These are phyloP conservation scores for Chromis chromis DNA, from an alignment of 2,797 vertebrate genomes.

Conservation along the genomic window DNA sequence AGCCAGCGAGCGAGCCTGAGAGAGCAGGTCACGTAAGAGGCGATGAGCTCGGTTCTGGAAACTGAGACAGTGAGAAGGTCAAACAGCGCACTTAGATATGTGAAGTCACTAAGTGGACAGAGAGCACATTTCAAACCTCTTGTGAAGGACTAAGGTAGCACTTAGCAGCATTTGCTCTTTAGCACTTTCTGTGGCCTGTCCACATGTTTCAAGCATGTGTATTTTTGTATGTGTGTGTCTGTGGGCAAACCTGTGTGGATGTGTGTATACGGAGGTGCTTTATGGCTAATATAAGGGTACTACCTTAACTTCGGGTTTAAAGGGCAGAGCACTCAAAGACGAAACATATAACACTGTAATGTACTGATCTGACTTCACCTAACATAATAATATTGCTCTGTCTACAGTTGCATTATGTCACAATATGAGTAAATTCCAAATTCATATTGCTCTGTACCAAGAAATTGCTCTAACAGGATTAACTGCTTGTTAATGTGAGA, in stretches of 20 bases:
- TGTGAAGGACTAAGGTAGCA: slow-evolving; percentile 44
- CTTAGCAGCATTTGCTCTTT: slow-evolving; percentile 44
- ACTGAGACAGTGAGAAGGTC: slow-evolving; percentile 60
- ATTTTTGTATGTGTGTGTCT: slow-evolving; percentile 14
- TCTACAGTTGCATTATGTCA: neutral
- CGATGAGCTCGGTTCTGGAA: slow-evolving; percentile 46
- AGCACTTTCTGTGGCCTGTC: slow-evolving; percentile 32
- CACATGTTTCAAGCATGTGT: slow-evolving; percentile 18
- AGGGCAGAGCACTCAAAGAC: slow-evolving; percentile 9
- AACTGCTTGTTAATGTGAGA: no score
- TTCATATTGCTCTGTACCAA: neutral
- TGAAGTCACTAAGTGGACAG: slow-evolving; percentile 57
- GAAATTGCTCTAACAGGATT: neutral
- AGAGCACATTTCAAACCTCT: slow-evolving; percentile 48
- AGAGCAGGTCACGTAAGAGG: slow-evolving; percentile 19
- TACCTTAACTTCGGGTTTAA: neutral
- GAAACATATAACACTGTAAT: neutral
- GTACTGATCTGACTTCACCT: neutral
- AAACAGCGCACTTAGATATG: slow-evolving; percentile 55
- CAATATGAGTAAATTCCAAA: neutral
- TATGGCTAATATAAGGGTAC: neutral
- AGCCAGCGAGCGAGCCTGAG: slow-evolving; percentile 5
- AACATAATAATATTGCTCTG: neutral
- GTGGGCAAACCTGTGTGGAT: neutral
- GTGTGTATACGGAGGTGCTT: neutral